Evolutionary conservation across 2,888 invertebrate species (phyloP).

Genomic region (Dorcus hopei): DNA sequence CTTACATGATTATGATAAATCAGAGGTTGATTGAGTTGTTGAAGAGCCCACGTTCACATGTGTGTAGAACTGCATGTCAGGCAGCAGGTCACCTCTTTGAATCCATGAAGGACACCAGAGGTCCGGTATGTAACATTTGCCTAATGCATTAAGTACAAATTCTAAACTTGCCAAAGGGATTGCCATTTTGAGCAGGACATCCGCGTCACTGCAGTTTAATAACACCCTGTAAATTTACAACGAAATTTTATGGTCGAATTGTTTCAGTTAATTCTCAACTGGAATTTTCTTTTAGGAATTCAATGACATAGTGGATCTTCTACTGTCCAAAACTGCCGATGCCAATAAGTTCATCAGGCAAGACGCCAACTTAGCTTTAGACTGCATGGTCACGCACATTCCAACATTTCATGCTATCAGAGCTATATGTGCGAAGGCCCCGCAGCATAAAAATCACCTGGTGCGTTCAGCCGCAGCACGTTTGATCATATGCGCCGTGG

Average conservation of each 20-base stretch:
- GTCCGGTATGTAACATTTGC: conserved; percentile 38
- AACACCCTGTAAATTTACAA: background rate
- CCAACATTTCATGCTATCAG: conserved; percentile 57
- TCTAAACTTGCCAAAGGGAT: too few relatives aligned
- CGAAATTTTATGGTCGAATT: too few relatives aligned
- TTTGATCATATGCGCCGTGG: conserved; percentile 61
- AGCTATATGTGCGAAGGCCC: conserved; percentile 51
- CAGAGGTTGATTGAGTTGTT: conserved; percentile 46
- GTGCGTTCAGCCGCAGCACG: conserved; percentile 66
- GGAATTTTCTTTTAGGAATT: conserved; percentile 56
- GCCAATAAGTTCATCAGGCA: conserved; percentile 71
- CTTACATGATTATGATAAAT: conserved; percentile 45
- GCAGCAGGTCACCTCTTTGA: conserved; percentile 47
- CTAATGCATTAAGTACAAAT: background rate
- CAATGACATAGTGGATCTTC: conserved; percentile 63
- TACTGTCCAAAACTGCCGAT: conserved; percentile 69
- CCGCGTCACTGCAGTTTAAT: background rate
- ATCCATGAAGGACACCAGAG: conserved; percentile 45
- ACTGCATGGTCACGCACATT: conserved; percentile 64
- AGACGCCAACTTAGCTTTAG: conserved; percentile 70
- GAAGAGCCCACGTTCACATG: conserved; percentile 46
- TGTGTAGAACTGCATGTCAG: conserved; percentile 48
- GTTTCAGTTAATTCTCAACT: background rate
- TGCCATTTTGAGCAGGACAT: too few relatives aligned
- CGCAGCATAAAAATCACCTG: conserved; percentile 62